Base-by-base conservation (phyloP, 2,888 invertebrate genomes). In the Cremastinae sp. region DNA sequence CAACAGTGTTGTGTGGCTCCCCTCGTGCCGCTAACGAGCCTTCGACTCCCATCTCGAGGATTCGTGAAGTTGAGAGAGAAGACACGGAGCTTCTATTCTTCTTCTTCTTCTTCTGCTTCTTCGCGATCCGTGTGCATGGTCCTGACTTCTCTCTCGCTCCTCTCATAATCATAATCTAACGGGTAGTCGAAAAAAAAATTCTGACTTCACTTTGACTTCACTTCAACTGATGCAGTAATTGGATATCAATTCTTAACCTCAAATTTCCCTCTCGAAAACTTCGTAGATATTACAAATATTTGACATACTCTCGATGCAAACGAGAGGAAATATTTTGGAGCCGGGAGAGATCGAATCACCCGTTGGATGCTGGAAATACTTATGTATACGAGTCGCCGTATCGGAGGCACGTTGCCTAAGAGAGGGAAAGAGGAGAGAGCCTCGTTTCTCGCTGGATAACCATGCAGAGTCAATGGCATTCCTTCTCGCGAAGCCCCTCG, bases 11-110 rank as follows among this genome's bases (percentile, higher is more conserved):
- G 82, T 81, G 80, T 81, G 81, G 55, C 41, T 84, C 85, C 83
- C 83, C 85, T 86, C 83, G 85, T 85, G 84, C 84, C 83, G 84
- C 86, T 87, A 87, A 87, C 87, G 85, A 87, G 87, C 83, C 86
- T 83, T 80, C 80, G 83, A 83, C 86, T 85, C 84, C 81, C 83
- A 84, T 84, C 83, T 79, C 82, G 76, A 78, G 64, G 45, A 70
- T 72, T 58, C 53, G 56, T 55, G 61, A 62, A 49, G 75, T 69
- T 59, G 68, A 68, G 35, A 47, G 73, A 61, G 68, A 74, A 65
- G 65, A 61, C 18, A 5, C 14, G 10, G 12, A 8, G 8, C 7
- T 10, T 39, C 39, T 14, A 3, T 35, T 35, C 55, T 18, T 59
- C 59, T 43, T 43, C 59, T 22, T 35, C 59, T 61, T 61, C 28